Conservation (phyloP, 2,113 vertebrate species). For the Camelus bactrianus region DNA sequence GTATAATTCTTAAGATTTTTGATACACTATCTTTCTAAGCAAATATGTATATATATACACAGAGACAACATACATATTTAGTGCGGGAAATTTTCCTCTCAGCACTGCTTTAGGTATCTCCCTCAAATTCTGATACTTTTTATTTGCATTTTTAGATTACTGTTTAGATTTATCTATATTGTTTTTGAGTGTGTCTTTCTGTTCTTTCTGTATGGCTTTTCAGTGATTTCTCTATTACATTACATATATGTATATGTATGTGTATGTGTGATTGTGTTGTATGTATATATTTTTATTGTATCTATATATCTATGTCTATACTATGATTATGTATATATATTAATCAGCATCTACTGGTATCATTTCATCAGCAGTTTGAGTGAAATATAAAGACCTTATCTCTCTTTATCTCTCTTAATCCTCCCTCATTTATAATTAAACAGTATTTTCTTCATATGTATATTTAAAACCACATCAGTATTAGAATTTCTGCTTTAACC, state of each 20-base stretch:
- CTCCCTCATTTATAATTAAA: background rate
- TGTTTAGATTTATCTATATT: background rate
- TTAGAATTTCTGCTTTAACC: conserved; percentile 10
- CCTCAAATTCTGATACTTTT: background rate
- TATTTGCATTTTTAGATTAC: conserved; percentile 22
- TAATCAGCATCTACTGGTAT: background rate
- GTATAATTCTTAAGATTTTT: background rate
- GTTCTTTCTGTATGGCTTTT: background rate
- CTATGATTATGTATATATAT: background rate
- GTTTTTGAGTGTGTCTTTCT: background rate
- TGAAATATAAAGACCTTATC: background rate
- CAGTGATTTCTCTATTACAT: background rate
- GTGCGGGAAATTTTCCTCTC: background rate
- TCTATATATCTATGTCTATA: background rate
- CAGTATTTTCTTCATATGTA: background rate
- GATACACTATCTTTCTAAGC: background rate
- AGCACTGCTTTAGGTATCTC: background rate
- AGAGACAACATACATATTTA: background rate
- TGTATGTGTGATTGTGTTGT: background rate
- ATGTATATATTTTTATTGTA: background rate
- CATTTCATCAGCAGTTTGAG: background rate
- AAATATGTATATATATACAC: background rate
- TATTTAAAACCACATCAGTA: background rate
- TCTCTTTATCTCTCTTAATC: background rate
- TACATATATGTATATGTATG: background rate